phyloP scores from a whole-genome alignment of 2,797 vertebrate genomes.

The Acropternis orthonyx region DNA sequence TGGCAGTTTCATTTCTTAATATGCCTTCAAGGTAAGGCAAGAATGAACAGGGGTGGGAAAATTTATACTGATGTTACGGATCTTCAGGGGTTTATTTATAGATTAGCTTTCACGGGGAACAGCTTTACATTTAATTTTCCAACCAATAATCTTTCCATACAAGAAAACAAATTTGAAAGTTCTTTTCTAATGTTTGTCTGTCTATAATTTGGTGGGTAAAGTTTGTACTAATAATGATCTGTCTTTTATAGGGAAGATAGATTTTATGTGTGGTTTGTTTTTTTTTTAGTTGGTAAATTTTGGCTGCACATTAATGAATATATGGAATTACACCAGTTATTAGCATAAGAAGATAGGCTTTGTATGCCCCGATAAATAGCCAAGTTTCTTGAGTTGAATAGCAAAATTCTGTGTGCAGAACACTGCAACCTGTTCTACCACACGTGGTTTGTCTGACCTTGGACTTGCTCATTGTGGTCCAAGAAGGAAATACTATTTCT shows the following conservation, averaged over 20 bases:
- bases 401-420: background rate
- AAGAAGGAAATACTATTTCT: background rate
- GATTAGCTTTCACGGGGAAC: background rate
- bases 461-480: background rate
- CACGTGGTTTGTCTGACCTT: background rate
- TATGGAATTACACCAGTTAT: background rate
- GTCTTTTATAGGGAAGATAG: background rate
- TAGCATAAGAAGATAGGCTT: background rate
- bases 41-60: slow-evolving; percentile 37
- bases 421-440: background rate
- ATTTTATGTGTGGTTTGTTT: too few relatives aligned
- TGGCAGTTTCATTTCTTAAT: slow-evolving; percentile 38
- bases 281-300: background rate
- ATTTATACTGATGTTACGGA: background rate
- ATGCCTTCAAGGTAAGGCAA: slow-evolving; percentile 40
- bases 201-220: background rate
- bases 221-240: background rate
- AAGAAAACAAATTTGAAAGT: background rate
- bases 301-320: background rate
- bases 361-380: background rate
- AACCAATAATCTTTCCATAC: background rate
- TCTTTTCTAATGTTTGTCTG: background rate
- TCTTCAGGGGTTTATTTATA: background rate
- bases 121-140: background rate
- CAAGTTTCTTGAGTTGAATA: background rate